Percentiles rank a stretch among this genome's conserved stretches.
These are phyloP conservation scores for Haliclona indistincta DNA, from an alignment of 37 sponge, comb jelly and placozoan species.

Conservation along the genomic window DNA sequence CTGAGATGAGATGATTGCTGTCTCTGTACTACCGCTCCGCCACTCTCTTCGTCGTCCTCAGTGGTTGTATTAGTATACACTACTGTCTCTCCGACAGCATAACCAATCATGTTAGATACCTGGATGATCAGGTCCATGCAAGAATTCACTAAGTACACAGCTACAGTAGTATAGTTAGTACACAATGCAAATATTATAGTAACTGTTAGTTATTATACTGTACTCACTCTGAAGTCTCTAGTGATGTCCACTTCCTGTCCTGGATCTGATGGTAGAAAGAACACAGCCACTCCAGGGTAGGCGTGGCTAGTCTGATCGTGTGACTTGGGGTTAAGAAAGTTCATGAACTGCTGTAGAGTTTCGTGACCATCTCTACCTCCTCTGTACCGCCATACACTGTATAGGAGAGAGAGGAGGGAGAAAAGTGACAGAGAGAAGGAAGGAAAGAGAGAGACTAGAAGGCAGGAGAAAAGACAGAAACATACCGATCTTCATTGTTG, in stretches of 20 bases:
- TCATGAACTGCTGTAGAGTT: conserved; percentile 86
- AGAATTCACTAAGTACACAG: too few relatives aligned
- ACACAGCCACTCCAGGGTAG: conserved; percentile 56
- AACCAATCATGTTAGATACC: conserved; percentile 67
- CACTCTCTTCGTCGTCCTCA: neutral
- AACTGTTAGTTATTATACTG: too few relatives aligned
- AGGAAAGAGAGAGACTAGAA: neutral
- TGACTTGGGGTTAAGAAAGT: conserved; percentile 52
- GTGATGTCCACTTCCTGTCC: neutral
- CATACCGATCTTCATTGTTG: conserved; percentile 86
- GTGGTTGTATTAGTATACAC: neutral
- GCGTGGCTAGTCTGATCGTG: neutral
- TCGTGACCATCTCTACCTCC: conserved; percentile 83
- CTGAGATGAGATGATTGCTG: neutral
- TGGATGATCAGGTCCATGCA: too few relatives aligned
- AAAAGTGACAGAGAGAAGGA: neutral
- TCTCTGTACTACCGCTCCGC: neutral
- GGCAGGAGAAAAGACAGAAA: neutral
- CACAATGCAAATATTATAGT: too few relatives aligned
- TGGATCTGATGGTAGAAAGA: conserved; percentile 19
- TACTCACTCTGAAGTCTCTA: conserved; percentile 6
- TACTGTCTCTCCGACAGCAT: conserved; percentile 77
- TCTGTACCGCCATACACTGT: conserved; percentile 84
- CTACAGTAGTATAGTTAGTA: too few relatives aligned
- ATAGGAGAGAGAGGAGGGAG: neutral